phyloP scores from a whole-genome alignment of 92 coral and sea anemone genomes.

The Pocillopora meandrina region DNA sequence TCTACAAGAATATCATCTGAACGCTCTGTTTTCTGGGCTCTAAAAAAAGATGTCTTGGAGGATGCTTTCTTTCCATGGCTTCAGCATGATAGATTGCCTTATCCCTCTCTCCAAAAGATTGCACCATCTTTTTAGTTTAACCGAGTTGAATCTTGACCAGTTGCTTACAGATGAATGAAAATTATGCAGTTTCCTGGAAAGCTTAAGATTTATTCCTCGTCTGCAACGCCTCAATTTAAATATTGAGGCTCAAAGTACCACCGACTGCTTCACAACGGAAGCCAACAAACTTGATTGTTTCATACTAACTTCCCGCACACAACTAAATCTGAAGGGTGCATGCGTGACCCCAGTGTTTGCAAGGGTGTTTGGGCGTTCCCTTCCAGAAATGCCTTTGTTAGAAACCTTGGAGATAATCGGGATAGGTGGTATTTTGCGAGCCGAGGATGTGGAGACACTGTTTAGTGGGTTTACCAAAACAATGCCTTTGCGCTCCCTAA shows the following conservation, averaged over 20 bases:
- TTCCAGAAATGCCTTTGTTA: background rate
- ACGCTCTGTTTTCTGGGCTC: background rate
- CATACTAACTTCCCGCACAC: too few relatives aligned
- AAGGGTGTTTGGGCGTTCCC: background rate
- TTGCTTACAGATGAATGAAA: background rate
- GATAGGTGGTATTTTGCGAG: background rate
- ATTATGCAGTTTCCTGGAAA: background rate
- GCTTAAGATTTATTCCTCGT: background rate
- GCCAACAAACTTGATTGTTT: too few relatives aligned
- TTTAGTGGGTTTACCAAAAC: conserved; percentile 4
- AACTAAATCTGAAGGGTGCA: too few relatives aligned
- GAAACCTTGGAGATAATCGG: background rate
- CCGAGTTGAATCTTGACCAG: background rate
- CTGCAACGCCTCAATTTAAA: background rate
- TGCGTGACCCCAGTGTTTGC: too few relatives aligned
- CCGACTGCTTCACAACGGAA: too few relatives aligned
- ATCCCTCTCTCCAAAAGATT: background rate
- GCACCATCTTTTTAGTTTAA: background rate
- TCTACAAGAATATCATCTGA: background rate
- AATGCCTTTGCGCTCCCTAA: background rate
- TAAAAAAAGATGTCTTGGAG: background rate
- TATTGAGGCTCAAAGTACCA: too few relatives aligned
- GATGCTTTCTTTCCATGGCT: background rate
- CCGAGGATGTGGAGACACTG: background rate
- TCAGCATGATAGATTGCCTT: background rate